Conservation (phyloP, 1,140 invertebrate genomes). For the Hylaeus volcanicus region DNA sequence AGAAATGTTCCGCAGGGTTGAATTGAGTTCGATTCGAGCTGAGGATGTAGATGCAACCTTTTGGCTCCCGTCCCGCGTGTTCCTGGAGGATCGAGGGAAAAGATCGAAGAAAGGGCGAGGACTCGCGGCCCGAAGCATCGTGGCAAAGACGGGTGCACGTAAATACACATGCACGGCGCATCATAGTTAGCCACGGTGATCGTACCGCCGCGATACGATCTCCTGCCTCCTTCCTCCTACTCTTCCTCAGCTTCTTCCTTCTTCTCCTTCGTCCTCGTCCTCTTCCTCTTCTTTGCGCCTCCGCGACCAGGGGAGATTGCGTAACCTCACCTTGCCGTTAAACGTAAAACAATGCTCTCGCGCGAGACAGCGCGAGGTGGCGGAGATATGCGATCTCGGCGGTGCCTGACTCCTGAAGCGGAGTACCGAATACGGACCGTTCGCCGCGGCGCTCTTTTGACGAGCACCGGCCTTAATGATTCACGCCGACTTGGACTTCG, state of each 20-base stretch:
- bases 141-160: slow-evolving; percentile 19
- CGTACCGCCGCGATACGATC: slow-evolving; percentile 65
- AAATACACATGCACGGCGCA: slow-evolving; percentile 19
- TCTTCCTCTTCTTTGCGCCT: slow-evolving; percentile 31
- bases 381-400: slow-evolving; percentile 64
- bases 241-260: background rate
- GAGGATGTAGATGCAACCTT: background rate
- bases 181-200: slow-evolving; percentile 65
- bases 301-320: slow-evolving; percentile 61
- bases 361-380: slow-evolving; percentile 67
- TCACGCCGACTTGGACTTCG: slow-evolving; percentile 18
- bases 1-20: too few species aligned
- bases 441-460: slow-evolving; percentile 39
- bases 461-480: slow-evolving; percentile 42
- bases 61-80: background rate
- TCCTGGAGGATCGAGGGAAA: background rate
- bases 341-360: slow-evolving; percentile 73
- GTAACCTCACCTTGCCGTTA: slow-evolving; percentile 75
- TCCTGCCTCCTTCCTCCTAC: slow-evolving; percentile 34
- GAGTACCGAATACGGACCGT: slow-evolving; percentile 35
- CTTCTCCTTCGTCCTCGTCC: background rate
- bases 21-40: too few species aligned
- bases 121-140: background rate
- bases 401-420: slow-evolving; percentile 53
- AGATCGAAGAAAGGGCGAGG: slow-evolving; percentile 1